Conservation (phyloP, 2,113 vertebrate genomes). For the Numenius arquata region DNA sequence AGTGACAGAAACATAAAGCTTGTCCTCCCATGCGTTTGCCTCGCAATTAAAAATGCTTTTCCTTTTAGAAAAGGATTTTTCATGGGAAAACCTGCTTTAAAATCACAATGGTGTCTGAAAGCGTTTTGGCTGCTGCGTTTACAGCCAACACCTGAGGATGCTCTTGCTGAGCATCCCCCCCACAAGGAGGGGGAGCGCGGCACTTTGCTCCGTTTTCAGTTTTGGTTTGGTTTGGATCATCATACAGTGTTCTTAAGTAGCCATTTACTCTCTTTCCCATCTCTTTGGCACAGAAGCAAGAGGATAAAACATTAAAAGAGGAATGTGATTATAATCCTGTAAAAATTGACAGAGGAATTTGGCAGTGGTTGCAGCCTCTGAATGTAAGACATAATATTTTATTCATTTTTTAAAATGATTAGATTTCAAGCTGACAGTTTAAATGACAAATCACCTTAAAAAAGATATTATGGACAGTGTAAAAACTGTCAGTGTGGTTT, state of each 20-base stretch:
- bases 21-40: not conserved
- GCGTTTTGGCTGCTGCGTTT: not conserved
- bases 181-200: fast-evolving
- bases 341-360: constrained; percentile 41
- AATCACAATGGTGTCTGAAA: not conserved
- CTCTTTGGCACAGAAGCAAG: not conserved
- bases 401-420: not conserved
- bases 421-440: constrained; percentile 26
- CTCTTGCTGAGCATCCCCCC: not conserved
- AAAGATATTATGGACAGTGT: not conserved
- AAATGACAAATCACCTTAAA: constrained; percentile 20
- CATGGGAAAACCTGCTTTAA: not conserved
- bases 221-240: not conserved
- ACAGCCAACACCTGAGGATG: not conserved
- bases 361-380: constrained; percentile 11
- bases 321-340: constrained; percentile 32
- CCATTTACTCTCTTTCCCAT: not conserved
- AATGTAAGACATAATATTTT: constrained; percentile 23
- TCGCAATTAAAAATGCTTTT: not conserved
- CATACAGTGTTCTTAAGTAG: not conserved
- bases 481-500: not conserved
- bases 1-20: not conserved
- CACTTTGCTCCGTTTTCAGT: not conserved
- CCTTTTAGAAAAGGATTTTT: not conserved
- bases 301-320: not conserved